These are phyloP conservation scores for Pocillopora meandrina DNA, from an alignment of 92 coral and sea anemone genomes.

Conservation along the genomic window DNA sequence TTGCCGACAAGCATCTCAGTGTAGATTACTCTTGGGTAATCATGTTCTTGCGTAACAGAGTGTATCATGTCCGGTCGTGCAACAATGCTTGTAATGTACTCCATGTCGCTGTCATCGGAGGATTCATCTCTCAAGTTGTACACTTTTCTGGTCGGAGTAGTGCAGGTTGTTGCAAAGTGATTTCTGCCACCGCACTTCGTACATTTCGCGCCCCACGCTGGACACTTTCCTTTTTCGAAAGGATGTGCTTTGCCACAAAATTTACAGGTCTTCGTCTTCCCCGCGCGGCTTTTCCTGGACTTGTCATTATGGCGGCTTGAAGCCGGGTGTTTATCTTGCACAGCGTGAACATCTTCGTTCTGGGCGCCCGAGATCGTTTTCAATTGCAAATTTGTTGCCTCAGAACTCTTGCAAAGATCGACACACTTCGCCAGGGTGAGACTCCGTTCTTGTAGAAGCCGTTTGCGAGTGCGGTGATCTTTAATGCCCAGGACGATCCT, in stretches of 20 bases:
- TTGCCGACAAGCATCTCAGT: conserved; percentile 20
- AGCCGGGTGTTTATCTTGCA: not conserved
- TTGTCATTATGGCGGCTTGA: not conserved
- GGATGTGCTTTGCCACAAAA: not conserved
- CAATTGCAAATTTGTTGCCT: too few species aligned
- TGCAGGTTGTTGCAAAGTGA: too few species aligned
- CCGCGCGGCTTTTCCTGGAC: not conserved
- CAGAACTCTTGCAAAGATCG: conserved; percentile 2
- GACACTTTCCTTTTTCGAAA: conserved; percentile 4
- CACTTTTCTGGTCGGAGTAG: too few species aligned
- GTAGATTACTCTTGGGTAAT: conserved; percentile 13
- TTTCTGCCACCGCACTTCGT: too few species aligned
- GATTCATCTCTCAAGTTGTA: too few species aligned
- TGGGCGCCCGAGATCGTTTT: not conserved
- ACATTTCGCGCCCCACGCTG: too few species aligned
- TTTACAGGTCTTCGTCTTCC: conserved; percentile 16
- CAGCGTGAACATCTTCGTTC: not conserved
- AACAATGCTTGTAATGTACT: conserved; percentile 10
- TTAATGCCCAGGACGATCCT: conserved; percentile 39
- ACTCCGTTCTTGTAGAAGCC: conserved; percentile 52
- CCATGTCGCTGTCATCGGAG: conserved; percentile 10
- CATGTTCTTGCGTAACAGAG: not conserved
- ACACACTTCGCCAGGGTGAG: conserved; percentile 44
- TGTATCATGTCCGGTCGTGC: conserved; percentile 1
- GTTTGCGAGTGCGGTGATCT: conserved; percentile 16